These are phyloP conservation scores for Gisinianus flammeolus DNA, from an alignment of 2,888 invertebrate genomes.

Conservation along the genomic window DNA sequence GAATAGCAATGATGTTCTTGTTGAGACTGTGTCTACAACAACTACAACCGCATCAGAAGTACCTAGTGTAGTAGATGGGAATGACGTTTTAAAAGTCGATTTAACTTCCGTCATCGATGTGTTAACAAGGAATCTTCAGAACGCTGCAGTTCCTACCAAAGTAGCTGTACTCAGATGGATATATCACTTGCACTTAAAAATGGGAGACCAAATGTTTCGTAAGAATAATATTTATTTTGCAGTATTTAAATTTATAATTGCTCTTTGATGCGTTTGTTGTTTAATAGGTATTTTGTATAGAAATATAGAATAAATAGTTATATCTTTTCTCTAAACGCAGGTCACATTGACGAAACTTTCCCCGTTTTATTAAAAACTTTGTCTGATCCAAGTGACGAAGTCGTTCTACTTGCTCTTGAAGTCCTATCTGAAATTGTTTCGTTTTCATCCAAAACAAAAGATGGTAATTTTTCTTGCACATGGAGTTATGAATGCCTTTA, in stretches of 20 bases:
- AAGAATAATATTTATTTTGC: too few species aligned
- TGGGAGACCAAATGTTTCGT: slow-evolving; percentile 65
- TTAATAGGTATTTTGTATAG: too few species aligned
- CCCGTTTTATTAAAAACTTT: slow-evolving; percentile 79
- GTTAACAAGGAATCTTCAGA: slow-evolving; percentile 79
- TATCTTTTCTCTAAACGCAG: too few species aligned
- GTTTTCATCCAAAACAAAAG: slow-evolving; percentile 52
- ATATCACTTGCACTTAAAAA: slow-evolving; percentile 84
- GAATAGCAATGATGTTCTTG: not conserved
- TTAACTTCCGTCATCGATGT: slow-evolving; percentile 81
- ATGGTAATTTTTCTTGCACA: not conserved
- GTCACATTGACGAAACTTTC: slow-evolving; percentile 67
- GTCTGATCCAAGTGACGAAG: slow-evolving; percentile 92
- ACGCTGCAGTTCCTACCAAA: slow-evolving; percentile 86
- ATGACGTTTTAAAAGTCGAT: slow-evolving; percentile 65
- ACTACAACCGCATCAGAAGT: not conserved
- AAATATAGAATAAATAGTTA: too few species aligned
- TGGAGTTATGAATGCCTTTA: not conserved
- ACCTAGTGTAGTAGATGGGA: not conserved
- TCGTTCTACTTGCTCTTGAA: slow-evolving; percentile 89
- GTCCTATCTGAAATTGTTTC: slow-evolving; percentile 73
- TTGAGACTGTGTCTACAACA: slow-evolving; percentile 5
- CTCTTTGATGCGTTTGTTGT: too few species aligned
- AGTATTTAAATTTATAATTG: too few species aligned
- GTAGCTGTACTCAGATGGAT: slow-evolving; percentile 97